Base-by-base conservation (phyloP, 1,140 invertebrate genomes). In the Lordiphosa stackelbergi region DNA sequence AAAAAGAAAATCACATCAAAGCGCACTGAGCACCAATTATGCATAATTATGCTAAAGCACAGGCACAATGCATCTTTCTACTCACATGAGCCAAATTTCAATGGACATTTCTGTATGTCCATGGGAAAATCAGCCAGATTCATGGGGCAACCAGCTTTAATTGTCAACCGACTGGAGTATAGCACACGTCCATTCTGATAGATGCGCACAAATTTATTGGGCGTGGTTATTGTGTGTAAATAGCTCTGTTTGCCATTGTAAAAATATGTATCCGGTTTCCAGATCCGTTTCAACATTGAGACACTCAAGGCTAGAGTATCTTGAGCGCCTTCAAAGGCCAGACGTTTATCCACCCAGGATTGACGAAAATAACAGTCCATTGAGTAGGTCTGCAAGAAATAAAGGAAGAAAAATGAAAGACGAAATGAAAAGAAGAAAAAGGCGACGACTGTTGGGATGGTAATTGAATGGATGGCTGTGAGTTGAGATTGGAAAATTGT, bases 121-220 rank as follows among this genome's bases (percentile, higher is more conserved):
- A 97, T 96, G 0, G 96, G 96, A 87, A 97, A 98, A 72, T 96
- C 92, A 87, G 94, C 93, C 35, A 98, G 88, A 87, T 96, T 94
- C 96, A 98, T 97, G 3, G 95, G 95, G 88, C 96, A 98, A 35
- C 93, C 94, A 31, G 96, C 95, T 88, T 95, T 95, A 56, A 98
- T 95, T 4, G 96, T 98, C 64, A 98, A 88, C 66, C 86, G 81
- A 42, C 93, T 94, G 19, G 95, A 97, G 88, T 96, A 96, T n/a
- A 96, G 90, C 0, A 97, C 93, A 43, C 93, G 89, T 48, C 96
- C 96, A 75, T 96, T 92, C 71, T 93, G 91, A 87, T 92, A 92
- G 7, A 97, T 91, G 38, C 95, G 89, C 11, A 97, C 93, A 75
- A 97, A 95, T 87, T 95, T 95, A 88, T 97, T 97, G 1, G 95